Evolutionary conservation across 2,888 invertebrate genomes (phyloP).

Genomic region (Eupithecia centaureata): DNA sequence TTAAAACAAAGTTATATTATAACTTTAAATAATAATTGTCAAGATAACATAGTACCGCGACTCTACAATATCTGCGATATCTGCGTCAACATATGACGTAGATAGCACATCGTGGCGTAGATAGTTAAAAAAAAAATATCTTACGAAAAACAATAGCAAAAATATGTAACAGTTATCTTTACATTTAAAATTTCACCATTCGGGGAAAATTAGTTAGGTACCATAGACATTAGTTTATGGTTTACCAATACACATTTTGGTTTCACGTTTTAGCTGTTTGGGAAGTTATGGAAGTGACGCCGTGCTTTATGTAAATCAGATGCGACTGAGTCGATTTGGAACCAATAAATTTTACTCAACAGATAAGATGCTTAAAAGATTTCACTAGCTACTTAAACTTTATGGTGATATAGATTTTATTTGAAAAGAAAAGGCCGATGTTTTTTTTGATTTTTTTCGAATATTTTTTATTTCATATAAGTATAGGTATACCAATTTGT

Average conservation of each 20-base stretch:
- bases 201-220: neutral
- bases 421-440: slow-evolving; percentile 8
- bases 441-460: no score
- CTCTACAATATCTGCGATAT: no score
- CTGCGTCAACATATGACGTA: no score
- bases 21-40: no score
- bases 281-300: slow-evolving; percentile 45
- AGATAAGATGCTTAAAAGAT: slow-evolving; percentile 37
- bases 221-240: neutral
- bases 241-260: neutral
- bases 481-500: no score
- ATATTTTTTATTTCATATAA: no score
- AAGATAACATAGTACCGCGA: no score
- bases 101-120: no score
- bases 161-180: neutral
- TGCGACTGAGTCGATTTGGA: slow-evolving; percentile 30
- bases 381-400: slow-evolving; percentile 35
- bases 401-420: slow-evolving; percentile 15
- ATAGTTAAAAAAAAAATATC: no score
- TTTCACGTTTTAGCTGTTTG: neutral
- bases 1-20: no score
- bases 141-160: neutral
- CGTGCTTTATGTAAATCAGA: slow-evolving; percentile 40
- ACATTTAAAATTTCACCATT: no score
- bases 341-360: slow-evolving; percentile 38